phyloP scores from a whole-genome alignment of 2,797 vertebrate genomes.

The Hybognathus amarus region DNA sequence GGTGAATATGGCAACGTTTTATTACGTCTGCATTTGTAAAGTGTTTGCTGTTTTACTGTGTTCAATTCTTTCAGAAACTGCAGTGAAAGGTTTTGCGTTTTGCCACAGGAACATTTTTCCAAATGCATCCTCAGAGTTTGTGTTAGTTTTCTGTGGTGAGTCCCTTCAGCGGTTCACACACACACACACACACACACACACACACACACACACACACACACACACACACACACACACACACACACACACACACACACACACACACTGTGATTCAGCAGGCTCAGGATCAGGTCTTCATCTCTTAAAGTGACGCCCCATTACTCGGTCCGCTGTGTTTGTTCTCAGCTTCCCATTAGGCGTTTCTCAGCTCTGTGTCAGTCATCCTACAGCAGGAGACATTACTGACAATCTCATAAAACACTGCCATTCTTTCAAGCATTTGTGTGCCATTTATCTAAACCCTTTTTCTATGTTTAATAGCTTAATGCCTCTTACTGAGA shows the following conservation, averaged over 20 bases:
- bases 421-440: conserved; percentile 53
- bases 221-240: not conserved
- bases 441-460: conserved; percentile 54
- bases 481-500: conserved; percentile 65
- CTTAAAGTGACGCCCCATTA: conserved; percentile 61
- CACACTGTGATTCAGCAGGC: conserved; percentile 35
- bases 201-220: not conserved
- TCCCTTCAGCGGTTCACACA: conserved; percentile 20
- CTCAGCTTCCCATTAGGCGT: conserved; percentile 65
- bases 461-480: conserved; percentile 68
- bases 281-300: conserved; percentile 1
- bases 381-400: conserved; percentile 65
- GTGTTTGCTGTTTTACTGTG: too few species aligned
- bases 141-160: not conserved
- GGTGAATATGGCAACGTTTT: too few species aligned
- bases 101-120: too few species aligned
- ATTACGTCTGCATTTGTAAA: too few species aligned
- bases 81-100: too few species aligned
- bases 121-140: not conserved
- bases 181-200: not conserved
- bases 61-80: too few species aligned
- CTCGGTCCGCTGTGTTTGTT: conserved; percentile 51
- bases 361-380: conserved; percentile 61
- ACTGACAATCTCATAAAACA: conserved; percentile 64
- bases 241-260: conserved; percentile 2